phyloP scores from a whole-genome alignment of 2,888 invertebrate genomes.

The Acutogordius australiensis region DNA sequence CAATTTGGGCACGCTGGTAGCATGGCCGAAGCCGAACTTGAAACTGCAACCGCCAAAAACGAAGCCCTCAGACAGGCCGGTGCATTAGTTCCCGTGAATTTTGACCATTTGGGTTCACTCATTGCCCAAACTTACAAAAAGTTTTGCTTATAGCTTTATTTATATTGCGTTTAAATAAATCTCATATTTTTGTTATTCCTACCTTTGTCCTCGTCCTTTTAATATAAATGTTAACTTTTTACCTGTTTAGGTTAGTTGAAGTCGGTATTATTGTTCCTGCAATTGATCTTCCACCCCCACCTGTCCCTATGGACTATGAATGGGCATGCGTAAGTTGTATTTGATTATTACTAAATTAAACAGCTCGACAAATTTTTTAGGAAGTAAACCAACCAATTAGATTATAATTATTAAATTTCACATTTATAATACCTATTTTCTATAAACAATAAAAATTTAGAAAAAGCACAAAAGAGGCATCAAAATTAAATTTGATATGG shows the following conservation, averaged over 20 bases:
- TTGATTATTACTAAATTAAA: too few relatives aligned
- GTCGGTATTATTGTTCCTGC: conserved; percentile 52
- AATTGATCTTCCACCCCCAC: conserved; percentile 77
- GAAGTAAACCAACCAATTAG: too few relatives aligned
- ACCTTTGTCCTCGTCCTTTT: background rate
- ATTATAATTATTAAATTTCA: too few relatives aligned
- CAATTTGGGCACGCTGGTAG: conserved; percentile 99
- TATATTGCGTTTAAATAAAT: background rate
- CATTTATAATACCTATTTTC: too few relatives aligned
- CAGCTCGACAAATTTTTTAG: too few relatives aligned
- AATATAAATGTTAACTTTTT: too few relatives aligned
- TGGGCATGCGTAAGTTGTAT: conserved; percentile 49
- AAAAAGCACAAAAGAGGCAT: too few relatives aligned
- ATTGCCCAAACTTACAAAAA: conserved; percentile 19
- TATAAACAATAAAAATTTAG: too few relatives aligned
- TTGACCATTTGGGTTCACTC: conserved; percentile 56
- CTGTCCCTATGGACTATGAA: conserved; percentile 97
- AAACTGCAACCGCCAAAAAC: conserved; percentile 78
- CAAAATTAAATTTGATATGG: too few relatives aligned
- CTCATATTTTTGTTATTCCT: conserved; percentile 12
- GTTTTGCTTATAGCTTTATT: conserved; percentile 11
- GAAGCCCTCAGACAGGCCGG: conserved; percentile 47
- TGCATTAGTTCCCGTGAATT: conserved; percentile 61
- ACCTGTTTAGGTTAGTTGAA: too few relatives aligned
- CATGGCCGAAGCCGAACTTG: conserved; percentile 65